These are phyloP conservation scores for Myotis davidii DNA, from an alignment of 2,113 vertebrate genomes.

Conservation along the genomic window DNA sequence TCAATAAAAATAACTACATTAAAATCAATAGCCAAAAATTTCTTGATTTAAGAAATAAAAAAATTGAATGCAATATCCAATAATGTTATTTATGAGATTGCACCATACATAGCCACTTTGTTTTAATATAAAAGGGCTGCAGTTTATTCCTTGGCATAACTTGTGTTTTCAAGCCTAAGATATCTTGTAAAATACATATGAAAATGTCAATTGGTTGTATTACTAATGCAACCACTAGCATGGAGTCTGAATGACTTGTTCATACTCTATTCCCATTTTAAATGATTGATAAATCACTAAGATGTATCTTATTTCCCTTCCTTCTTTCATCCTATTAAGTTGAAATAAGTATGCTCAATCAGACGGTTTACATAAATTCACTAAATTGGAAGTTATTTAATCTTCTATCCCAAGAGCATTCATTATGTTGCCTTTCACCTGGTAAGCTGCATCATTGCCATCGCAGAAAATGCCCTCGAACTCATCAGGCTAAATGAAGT, in stretches of 20 bases:
- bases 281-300: not conserved
- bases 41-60: not conserved
- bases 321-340: not conserved
- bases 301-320: not conserved
- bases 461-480: not conserved
- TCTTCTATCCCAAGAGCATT: not conserved
- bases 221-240: not conserved
- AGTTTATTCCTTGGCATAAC: not conserved
- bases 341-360: not conserved
- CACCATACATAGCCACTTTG: not conserved
- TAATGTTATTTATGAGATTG: not conserved
- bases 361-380: not conserved
- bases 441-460: not conserved
- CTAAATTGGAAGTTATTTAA: not conserved
- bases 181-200: not conserved
- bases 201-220: not conserved
- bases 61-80: not conserved
- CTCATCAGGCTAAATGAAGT: not conserved
- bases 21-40: not conserved
- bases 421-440: not conserved
- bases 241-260: not conserved
- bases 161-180: not conserved
- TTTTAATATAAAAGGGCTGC: not conserved
- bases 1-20: not conserved
- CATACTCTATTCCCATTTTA: not conserved